Percentiles rank a stretch among this genome's conserved stretches.
These are phyloP conservation scores for Spizaetus ornatus DNA, from an alignment of 2,113 vertebrate species.

Conservation along the genomic window DNA sequence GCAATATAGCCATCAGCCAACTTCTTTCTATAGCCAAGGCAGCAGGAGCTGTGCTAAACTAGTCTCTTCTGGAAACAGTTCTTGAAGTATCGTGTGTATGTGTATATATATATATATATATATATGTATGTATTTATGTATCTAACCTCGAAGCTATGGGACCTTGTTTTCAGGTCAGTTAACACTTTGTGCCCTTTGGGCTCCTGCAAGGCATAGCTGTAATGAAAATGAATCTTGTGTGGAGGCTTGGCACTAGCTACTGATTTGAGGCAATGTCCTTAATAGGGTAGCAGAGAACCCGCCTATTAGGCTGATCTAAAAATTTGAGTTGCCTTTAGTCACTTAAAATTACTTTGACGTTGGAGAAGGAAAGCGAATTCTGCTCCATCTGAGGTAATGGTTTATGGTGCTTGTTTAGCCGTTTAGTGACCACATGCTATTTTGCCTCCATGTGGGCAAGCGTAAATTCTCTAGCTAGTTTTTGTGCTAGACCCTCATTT, in stretches of 20 bases:
- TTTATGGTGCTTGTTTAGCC: background rate
- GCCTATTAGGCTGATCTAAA: background rate
- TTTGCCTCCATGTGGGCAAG: background rate
- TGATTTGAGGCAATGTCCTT: background rate
- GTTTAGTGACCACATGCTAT: accelerated
- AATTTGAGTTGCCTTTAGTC: background rate
- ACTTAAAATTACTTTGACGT: background rate
- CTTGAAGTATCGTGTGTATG: background rate
- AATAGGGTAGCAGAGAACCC: background rate
- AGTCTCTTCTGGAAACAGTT: background rate
- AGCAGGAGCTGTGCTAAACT: background rate
- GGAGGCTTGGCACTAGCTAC: background rate
- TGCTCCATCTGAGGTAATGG: background rate
- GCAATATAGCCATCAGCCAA: background rate
- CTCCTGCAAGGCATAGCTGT: background rate
- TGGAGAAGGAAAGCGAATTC: background rate
- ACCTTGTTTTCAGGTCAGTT: background rate
- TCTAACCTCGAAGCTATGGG: background rate
- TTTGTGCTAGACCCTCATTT: background rate
- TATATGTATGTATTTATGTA: accelerated
- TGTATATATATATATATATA: too few species aligned
- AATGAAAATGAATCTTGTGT: background rate
- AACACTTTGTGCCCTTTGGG: background rate
- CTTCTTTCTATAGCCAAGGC: background rate
- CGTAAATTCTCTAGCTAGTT: background rate